Percentiles rank a stretch among this genome's conserved stretches.
Evolutionary conservation across 1,140 invertebrate species (phyloP).

Genomic region (Drosophila mauritiana): DNA sequence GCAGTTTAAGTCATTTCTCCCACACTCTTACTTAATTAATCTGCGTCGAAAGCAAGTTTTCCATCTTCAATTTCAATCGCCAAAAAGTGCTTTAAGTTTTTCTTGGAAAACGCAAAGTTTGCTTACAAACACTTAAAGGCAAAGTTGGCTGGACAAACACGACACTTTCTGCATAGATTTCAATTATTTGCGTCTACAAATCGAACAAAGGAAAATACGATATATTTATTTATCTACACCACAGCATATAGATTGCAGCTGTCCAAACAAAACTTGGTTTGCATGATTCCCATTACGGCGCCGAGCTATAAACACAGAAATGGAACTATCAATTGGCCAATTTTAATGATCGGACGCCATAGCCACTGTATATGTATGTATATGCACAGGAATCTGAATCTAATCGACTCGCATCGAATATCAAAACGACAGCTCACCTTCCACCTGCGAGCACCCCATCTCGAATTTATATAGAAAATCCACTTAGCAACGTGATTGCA

Average conservation of each 20-base stretch:
- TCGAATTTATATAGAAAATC: not conserved
- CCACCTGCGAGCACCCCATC: not conserved
- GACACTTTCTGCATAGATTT: not conserved
- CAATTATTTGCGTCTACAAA: not conserved
- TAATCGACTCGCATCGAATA: slow-evolving; percentile 27
- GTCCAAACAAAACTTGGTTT: slow-evolving; percentile 24
- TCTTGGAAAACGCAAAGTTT: no score
- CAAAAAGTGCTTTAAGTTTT: not conserved
- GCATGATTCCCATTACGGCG: slow-evolving; percentile 22
- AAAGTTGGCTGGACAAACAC: not conserved
- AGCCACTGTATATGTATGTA: not conserved
- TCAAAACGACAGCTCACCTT: slow-evolving; percentile 8
- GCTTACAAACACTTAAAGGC: no score
- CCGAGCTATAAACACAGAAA: slow-evolving; percentile 8
- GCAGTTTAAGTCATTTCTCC: slow-evolving; percentile 8
- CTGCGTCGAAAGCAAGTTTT: no score
- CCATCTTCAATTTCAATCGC: not conserved
- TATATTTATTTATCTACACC: slow-evolving; percentile 8
- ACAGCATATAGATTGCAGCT: slow-evolving; percentile 16
- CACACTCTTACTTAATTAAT: not conserved
- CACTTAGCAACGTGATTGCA: slow-evolving; percentile 23
- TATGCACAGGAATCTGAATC: slow-evolving; percentile 31
- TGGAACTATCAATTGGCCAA: slow-evolving; percentile 12
- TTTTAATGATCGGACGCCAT: not conserved
- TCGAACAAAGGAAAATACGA: not conserved